Conservation (phyloP, 2,797 vertebrate genomes). For the Pseudocheirus occidentalis region DNA sequence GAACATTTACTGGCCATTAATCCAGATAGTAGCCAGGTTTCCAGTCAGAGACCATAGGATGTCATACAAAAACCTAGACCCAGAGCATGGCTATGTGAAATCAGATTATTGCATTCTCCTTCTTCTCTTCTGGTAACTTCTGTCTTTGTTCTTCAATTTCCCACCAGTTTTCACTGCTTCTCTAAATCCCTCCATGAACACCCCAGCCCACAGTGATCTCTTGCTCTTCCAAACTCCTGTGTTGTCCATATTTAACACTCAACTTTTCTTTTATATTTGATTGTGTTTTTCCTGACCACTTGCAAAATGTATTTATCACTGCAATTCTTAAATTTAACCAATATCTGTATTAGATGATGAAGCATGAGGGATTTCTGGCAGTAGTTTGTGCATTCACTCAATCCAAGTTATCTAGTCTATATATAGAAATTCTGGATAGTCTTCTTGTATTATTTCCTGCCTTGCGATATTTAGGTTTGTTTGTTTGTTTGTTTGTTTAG, state of each 20-base stretch:
- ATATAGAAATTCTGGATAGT: not conserved
- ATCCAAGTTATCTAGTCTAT: not conserved
- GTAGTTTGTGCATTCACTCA: not conserved
- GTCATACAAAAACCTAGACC: slow-evolving; percentile 35
- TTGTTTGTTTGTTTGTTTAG: not conserved
- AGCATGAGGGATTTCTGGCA: not conserved
- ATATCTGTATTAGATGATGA: not conserved
- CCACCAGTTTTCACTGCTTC: not conserved
- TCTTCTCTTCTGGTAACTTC: slow-evolving; percentile 25
- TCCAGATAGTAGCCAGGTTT: slow-evolving; percentile 41
- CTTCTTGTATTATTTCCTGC: not conserved
- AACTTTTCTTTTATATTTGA: not conserved
- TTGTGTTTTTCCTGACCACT: not conserved
- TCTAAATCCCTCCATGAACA: not conserved
- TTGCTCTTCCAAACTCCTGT: not conserved
- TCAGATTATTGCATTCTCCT: not conserved
- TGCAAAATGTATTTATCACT: not conserved
- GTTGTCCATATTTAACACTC: not conserved
- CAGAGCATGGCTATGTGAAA: not conserved
- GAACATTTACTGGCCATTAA: not conserved
- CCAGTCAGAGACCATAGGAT: slow-evolving; percentile 6
- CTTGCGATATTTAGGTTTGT: not conserved
- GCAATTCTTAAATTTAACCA: not conserved
- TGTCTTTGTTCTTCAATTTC: slow-evolving; percentile 17
- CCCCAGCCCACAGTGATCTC: not conserved